Percentiles rank a stretch among this genome's conserved stretches.
Conservation (phyloP, 2,797 vertebrate species). For the Siniperca scherzeri region DNA sequence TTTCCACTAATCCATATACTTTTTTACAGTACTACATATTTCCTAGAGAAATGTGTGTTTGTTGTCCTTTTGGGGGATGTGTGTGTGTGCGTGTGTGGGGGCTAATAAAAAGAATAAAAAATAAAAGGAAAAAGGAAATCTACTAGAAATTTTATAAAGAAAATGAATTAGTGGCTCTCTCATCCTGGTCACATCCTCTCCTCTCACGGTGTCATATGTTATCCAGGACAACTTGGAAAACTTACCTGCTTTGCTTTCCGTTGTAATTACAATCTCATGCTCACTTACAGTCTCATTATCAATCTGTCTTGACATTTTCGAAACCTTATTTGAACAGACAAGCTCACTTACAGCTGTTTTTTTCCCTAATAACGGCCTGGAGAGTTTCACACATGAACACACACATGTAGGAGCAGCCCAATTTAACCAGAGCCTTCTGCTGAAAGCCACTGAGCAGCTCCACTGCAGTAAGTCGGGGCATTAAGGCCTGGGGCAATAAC, state of each 20-base stretch:
- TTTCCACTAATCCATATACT: neutral
- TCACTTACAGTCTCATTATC: constrained; percentile 2
- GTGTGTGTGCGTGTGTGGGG: too few species aligned
- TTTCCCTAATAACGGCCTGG: neutral
- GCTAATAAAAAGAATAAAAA: neutral
- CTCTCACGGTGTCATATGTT: neutral
- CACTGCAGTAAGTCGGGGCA: neutral
- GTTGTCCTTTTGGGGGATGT: too few species aligned
- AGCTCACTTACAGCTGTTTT: neutral
- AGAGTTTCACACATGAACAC: neutral
- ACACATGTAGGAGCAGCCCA: neutral
- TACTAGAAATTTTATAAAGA: neutral
- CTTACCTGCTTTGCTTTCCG: constrained; percentile 6
- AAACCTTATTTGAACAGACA: constrained; percentile 1
- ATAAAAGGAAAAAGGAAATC: neutral
- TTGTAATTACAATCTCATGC: neutral
- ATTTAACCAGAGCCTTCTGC: neutral
- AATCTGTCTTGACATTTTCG: neutral
- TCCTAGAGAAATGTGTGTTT: neutral
- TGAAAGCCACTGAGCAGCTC: constrained; percentile 1
- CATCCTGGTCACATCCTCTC: neutral
- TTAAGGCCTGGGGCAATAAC: constrained; percentile 26
- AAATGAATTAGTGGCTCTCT: neutral
- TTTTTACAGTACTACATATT: neutral
- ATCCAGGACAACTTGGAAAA: constrained; percentile 9